Conservation (phyloP, 2,113 vertebrate genomes). For the Todiramphus saurophagus region DNA sequence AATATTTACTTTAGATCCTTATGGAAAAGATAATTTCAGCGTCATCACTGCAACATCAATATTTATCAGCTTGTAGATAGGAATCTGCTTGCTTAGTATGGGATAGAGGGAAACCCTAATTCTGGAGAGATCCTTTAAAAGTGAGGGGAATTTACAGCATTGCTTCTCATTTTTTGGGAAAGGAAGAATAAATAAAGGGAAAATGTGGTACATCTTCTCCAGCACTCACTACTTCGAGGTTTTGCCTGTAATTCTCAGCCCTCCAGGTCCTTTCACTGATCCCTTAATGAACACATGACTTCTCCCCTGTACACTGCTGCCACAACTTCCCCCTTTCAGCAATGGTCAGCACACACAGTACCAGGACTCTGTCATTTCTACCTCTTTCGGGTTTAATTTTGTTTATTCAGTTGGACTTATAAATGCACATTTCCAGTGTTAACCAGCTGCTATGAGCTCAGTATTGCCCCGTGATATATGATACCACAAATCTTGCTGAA, state of each 20-base stretch:
- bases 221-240: not conserved
- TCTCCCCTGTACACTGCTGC: not conserved
- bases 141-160: not conserved
- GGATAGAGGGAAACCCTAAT: not conserved
- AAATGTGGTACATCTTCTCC: not conserved
- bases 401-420: not conserved
- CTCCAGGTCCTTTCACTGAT: not conserved
- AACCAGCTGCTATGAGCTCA: not conserved
- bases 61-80: not conserved
- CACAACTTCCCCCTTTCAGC: not conserved
- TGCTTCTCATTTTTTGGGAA: not conserved
- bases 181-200: not conserved
- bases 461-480: not conserved
- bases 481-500: constrained; percentile 3
- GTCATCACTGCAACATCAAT: not conserved
- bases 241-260: not conserved
- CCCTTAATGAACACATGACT: not conserved
- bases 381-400: not conserved
- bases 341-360: not conserved
- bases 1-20: not conserved
- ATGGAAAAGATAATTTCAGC: not conserved
- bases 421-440: not conserved
- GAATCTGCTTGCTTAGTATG: not conserved
- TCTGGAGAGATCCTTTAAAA: not conserved
- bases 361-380: not conserved